Base-by-base conservation (phyloP, 2,888 invertebrate species). In the Drosophila robusta region DNA sequence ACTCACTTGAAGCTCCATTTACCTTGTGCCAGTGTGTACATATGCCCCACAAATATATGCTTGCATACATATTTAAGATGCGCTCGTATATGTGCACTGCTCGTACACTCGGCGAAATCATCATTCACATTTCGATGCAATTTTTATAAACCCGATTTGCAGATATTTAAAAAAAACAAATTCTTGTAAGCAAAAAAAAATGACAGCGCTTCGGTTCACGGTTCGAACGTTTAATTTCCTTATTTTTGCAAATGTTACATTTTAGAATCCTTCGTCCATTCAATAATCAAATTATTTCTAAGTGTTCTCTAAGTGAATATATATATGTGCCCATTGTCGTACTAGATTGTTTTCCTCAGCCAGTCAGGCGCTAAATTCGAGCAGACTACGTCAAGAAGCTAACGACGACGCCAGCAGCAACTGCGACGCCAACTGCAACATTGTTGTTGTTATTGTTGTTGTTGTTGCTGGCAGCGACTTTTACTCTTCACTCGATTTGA, bases 331-430 rank as follows among this genome's bases (percentile, higher is more conserved):
- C 12, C n/a, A 3, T 14, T 9, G 2, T 0, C 18, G 26, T 16
- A 16, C 8, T 16, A 18, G 32, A 16, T 46, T 46, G 46, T 11
- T 11, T 3, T 29, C 26, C 8, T 14, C 14, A 14, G 26, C 4
- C 34, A 24, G 32, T 16, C 12, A 1, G 56, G 22, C 29, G 24
- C 52, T 26, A 16, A 42, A 14, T 34, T 32, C 42, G 18, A 26
- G 47, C 62, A 58, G 34, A 42, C 36, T 11, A 50, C 63, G 45
- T 62, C 64, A 63, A 50, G 44, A 38, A 32, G 38, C 11, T 32
- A 44, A 63, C 63, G 18, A 22, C 8, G 24, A 29, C n/a, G n/a
- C n/a, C n/a, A n/a, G n/a, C n/a, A n/a, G n/a, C n/a, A n/a, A n/a
- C 34, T 16, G 16, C 26, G 61, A 42, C 41, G 62, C 9, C 41